Evolutionary conservation across 2,797 vertebrate species (phyloP).

Genomic region (Sebastes aleutianus): DNA sequence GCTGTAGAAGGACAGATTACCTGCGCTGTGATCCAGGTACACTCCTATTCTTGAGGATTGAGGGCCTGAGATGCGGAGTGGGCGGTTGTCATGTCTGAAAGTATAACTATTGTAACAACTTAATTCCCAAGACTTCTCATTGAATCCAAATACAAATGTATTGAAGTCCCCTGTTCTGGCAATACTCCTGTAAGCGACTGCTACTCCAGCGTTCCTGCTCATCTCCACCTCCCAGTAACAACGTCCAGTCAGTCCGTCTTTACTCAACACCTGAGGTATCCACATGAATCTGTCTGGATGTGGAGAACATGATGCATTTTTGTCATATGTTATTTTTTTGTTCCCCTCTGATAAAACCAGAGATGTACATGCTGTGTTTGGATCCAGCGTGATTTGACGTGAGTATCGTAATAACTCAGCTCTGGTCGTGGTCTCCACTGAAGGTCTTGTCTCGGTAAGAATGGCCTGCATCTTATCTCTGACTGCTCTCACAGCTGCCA

Average conservation of each 20-base stretch:
- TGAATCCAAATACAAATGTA: no score
- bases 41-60: no score
- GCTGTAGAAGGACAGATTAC: no score
- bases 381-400: neutral
- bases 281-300: constrained; percentile 3
- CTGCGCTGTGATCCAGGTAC: no score
- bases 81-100: no score
- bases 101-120: fast-evolving
- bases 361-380: fast-evolving
- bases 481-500: neutral
- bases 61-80: no score
- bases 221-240: constrained; percentile 10
- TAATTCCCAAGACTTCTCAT: no score
- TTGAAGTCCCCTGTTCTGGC: no score
- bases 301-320: fast-evolving
- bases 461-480: neutral
- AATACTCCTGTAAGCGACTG: no score
- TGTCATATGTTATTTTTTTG: neutral
- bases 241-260: neutral
- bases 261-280: neutral
- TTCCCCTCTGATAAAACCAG: neutral
- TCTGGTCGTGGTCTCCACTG: neutral
- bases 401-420: neutral
- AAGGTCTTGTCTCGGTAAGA: neutral
- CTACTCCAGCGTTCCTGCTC: fast-evolving